A percentile compares a stretch with the other conserved stretches of the same genome.
These are phyloP conservation scores for Endotricha flammealis DNA, from an alignment of 2,888 invertebrate species.

Conservation along the genomic window DNA sequence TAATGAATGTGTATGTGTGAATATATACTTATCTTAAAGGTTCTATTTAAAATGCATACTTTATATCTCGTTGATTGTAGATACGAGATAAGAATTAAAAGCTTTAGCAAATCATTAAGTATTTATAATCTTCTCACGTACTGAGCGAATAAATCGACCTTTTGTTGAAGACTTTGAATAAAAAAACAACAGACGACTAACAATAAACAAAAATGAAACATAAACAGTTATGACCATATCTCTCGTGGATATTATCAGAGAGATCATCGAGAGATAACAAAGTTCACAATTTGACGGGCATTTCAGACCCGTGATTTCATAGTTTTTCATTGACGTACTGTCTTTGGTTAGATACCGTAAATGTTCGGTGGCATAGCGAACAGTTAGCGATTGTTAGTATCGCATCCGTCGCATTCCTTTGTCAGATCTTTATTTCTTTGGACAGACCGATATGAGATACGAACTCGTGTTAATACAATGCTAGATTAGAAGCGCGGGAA, in stretches of 20 bases:
- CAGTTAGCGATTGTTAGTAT: conserved; percentile 68
- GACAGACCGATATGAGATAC: conserved; percentile 64
- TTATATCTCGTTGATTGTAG: too few species aligned
- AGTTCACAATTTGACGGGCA: conserved; percentile 45
- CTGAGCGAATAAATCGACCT: too few species aligned
- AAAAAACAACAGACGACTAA: too few species aligned
- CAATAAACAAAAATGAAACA: too few species aligned
- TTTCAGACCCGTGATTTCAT: conserved; percentile 31
- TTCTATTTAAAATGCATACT: too few species aligned
- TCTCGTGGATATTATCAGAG: conserved; percentile 37
- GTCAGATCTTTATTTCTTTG: conserved; percentile 61
- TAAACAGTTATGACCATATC: conserved; percentile 30
- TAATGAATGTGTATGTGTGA: too few species aligned
- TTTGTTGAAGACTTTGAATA: too few species aligned
- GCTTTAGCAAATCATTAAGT: too few species aligned
- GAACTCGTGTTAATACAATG: conserved; percentile 51
- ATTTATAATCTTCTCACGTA: too few species aligned
- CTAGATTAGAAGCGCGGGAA: conserved; percentile 64
- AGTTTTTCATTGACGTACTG: conserved; percentile 30
- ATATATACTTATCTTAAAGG: too few species aligned
- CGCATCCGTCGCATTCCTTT: conserved; percentile 58
- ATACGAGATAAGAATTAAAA: too few species aligned
- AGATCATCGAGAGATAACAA: conserved; percentile 41
- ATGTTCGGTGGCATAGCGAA: conserved; percentile 44
- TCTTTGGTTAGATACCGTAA: conserved; percentile 47